Base-by-base conservation (phyloP, 2,888 invertebrate genomes). In the Nymphalis c-album region DNA sequence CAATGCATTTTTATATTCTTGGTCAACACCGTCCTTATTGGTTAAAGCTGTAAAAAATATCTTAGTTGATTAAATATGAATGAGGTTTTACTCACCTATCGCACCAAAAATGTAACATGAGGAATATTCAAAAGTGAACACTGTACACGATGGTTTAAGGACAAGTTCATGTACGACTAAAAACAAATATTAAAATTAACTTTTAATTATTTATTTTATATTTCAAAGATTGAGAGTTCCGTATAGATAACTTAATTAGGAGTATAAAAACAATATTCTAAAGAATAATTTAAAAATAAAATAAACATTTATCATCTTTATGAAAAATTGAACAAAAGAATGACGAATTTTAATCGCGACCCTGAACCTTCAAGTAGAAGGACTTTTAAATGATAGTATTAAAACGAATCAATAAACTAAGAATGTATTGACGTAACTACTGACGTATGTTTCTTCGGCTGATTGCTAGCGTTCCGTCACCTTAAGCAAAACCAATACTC, bases 1-100 rank as follows among this genome's bases (percentile, higher is more conserved):
- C 46, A 91, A 73, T 1, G 89, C 86, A 68, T 89, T 88, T 62
- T 87, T 87, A 75, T 91, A 90, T 71, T 90, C 91, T 48, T 84
- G 73, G 71, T 90, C 88, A 18, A 76, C 67, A 13, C 80, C 81
- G 16, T 86, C 81, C 69, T 79, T 81, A 51, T 75, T 80, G 17
- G 82, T 82, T 68, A 83, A 74, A 47, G 82, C 89, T 89, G 79
- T 58, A 80, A 81, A n/a, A 50, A 67, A 47, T 47, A 31, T 10
- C 58, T 17, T 35, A 48, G 8, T 10, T 4, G 4, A 13, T 40
- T 13, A 40, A 40, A 40, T 40, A 40, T 40, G 10, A 40, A 40
- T 40, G 40, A 40, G 40, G 40, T 40, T 13, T 40, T 40, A 40
- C 13, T 40, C 10, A 40, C 10, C 8, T 10, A 40, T 1, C 13